These are phyloP conservation scores for Strongylocentrotus purpuratus DNA, from an alignment of 35 echinoderm and acorn worm species.

Conservation along the genomic window DNA sequence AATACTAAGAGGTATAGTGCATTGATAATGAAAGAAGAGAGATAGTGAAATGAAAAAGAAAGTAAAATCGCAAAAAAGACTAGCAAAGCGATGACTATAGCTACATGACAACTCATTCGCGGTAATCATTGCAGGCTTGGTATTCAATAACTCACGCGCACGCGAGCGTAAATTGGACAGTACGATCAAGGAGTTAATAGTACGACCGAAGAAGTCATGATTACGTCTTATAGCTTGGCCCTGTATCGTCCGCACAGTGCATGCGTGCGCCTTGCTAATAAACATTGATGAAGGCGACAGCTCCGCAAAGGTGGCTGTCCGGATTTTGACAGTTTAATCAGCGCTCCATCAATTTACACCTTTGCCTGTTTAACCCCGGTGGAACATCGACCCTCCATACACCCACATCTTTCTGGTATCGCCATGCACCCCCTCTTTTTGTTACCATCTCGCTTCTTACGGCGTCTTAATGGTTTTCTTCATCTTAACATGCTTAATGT, in stretches of 20 bases:
- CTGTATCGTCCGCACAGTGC: neutral
- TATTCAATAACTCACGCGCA: neutral
- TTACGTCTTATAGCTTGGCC: neutral
- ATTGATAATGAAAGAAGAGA: neutral
- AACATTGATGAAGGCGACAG: conserved; percentile 18
- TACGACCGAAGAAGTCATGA: neutral
- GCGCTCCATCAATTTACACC: conserved; percentile 11
- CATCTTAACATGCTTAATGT: too few relatives aligned
- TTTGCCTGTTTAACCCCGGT: neutral
- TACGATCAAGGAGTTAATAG: too few relatives aligned
- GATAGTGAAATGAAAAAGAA: neutral
- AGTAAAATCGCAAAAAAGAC: neutral
- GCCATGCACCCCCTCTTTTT: neutral
- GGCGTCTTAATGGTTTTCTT: neutral
- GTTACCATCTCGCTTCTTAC: neutral
- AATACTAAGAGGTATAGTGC: neutral
- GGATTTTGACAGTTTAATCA: neutral
- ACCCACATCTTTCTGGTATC: too few relatives aligned
- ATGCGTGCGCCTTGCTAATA: conserved; percentile 15
- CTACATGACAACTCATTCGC: neutral
- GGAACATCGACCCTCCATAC: neutral
- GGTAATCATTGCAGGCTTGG: neutral
- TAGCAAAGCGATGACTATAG: neutral
- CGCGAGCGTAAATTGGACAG: neutral
- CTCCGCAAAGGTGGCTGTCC: neutral